phyloP scores from a whole-genome alignment of 1,140 invertebrate genomes.

The Scaptomyza pallida region DNA sequence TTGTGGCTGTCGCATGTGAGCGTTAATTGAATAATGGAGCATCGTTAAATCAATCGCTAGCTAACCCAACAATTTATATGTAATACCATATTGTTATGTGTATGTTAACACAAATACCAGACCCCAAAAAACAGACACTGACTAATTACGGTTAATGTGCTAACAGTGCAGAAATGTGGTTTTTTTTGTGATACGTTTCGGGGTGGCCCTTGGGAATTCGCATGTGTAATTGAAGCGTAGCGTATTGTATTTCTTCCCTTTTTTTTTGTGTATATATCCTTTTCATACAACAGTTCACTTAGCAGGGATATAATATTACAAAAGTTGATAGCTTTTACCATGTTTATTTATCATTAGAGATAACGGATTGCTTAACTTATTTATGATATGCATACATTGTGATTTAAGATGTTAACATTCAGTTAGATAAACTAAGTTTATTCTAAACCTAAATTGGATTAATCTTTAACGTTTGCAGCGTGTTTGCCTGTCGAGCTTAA shows the following conservation, averaged over 20 bases:
- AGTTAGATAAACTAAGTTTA: too few relatives aligned
- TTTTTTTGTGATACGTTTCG: neutral
- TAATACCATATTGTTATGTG: neutral
- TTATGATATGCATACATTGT: too few relatives aligned
- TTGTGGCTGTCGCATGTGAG: slow-evolving; percentile 23
- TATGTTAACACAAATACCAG: neutral
- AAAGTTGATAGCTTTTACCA: too few relatives aligned
- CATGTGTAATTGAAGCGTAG: slow-evolving; percentile 67
- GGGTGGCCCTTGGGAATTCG: slow-evolving; percentile 58
- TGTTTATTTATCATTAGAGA: too few relatives aligned
- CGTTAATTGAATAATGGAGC: slow-evolving; percentile 49
- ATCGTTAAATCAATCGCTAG: slow-evolving; percentile 39
- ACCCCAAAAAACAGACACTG: slow-evolving; percentile 29
- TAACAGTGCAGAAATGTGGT: slow-evolving; percentile 4
- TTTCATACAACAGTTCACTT: neutral
- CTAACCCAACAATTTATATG: slow-evolving; percentile 23
- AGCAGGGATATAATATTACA: neutral
- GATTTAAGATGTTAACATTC: too few relatives aligned
- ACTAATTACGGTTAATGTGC: slow-evolving; percentile 71
- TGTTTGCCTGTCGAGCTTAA: neutral
- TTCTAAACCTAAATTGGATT: too few relatives aligned
- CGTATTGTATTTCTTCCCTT: slow-evolving; percentile 53
- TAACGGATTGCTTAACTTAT: too few relatives aligned
- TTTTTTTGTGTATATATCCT: neutral
- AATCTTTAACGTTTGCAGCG: neutral